Base-by-base conservation (phyloP, 1,140 invertebrate genomes). In the Cataglyphis hispanica region DNA sequence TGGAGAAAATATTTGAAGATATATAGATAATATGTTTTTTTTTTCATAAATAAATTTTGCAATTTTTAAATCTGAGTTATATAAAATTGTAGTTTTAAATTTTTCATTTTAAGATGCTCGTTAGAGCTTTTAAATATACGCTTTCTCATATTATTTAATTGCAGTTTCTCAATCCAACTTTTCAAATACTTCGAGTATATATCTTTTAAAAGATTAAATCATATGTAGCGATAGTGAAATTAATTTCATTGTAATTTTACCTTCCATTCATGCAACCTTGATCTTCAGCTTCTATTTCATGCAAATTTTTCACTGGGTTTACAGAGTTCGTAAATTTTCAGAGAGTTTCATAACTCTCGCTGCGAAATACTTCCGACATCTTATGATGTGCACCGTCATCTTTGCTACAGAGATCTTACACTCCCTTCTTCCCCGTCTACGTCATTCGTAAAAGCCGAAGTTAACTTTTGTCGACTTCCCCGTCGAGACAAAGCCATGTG, bases 381-480 rank as follows among this genome's bases (percentile, higher is more conserved):
- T 31, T 22, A 43, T 4, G 25, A 40, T 27, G 16, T 25, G 6
- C 60, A 64, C 19, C 40, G 40, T 77, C 75, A 77, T 77, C 60
- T 64, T 77, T 64, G 58, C 40, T 31, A 19, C 37, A 22, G 25
- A 25, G 46, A 64, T 77, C 19, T 34, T 58, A n/a, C n/a, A 13
- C 70, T 2, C 31, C 37, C 50, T 56, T 74, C 46, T 37, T 63
- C 40, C 31, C 64, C 60, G 11, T 77, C 75, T 63, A 16, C 34
- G 31, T 64, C 60, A 64, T 64, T 77, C 25, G 75, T 60, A 43
- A 22, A 77, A 77, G 60, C 63, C 58, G 16, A 77, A 77, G 75
- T 77, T 77, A 64, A 77, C 75, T 77, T 64, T 60, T 60, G 72
- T 75, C 53, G 25, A 64, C 75, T 77, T 64, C 43, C 34, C 43